Base-by-base conservation (phyloP, 2,113 vertebrate genomes). In the Gymnobelideus leadbeateri region DNA sequence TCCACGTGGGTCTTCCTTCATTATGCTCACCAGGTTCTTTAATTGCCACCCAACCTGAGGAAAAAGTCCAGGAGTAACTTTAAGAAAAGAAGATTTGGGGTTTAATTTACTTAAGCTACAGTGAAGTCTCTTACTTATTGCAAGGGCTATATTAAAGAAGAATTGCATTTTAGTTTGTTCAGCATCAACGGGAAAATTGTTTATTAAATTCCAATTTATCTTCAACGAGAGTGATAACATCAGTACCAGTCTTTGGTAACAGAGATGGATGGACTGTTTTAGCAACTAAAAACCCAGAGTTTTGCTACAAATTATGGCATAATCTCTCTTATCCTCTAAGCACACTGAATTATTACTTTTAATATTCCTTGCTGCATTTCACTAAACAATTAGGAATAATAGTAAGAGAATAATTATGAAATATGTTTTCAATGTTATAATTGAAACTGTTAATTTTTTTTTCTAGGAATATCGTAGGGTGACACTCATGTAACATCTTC, bases 41-140 rank as follows among this genome's bases (percentile, higher is more conserved):
- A 99, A 98, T 98, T 99, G 99, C 99, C 99, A 99, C 97, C 99
- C 99, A 97, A 99, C 99, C 99, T 99, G 96, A 94, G 91, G 97
- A 98, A 91, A 97, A 98, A 97, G 89, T 5, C 89, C 97, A 84
- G 84, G 92, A 96, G 96, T 94, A 96, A 84, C 12, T 68, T 43
- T n/a, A 37, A 43, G 0, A 21, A 49, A 49, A 84, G 43, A 84
- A 43, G 5, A 84, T 1, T 84, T 84, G 21, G 68, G 68, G 37
- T 23, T 95, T 84, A 46, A 95, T 12, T 93, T 54, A 51, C 16
- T 94, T 37, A 92, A 91, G 92, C 2, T 53, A n/a, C 92, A 95
- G 89, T 54, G 94, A 94, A 95, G 51, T 93, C 28, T 96, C 68
- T 52, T 94, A 43, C 92, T 90, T 95, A 90, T 68, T n/a, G 46